Evolutionary conservation across 2,113 vertebrate genomes (phyloP), one percentile per base, ranked within the genome.

Genomic region (Grallaria varia): DNA sequence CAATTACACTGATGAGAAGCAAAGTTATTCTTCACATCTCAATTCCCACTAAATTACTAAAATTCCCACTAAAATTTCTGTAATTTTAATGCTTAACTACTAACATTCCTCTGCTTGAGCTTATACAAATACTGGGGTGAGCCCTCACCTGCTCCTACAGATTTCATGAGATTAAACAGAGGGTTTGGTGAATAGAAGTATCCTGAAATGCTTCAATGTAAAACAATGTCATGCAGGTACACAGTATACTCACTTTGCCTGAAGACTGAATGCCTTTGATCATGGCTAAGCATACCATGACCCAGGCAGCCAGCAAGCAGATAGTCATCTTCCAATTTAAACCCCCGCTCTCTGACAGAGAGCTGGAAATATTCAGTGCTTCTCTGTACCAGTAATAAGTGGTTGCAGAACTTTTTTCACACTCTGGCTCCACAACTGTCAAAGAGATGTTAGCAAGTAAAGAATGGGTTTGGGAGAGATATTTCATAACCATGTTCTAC

Each of bases 191-290:
- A 76, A 47, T 39, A 95, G 52, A 69, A 94, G 76, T 6, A 28
- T 18, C 9, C 3, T 42, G 33, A 53, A 68, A 72, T 23, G 25
- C 60, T 89, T 91, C 74, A 37, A 82, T 84, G 39, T 6, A 77
- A 62, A 90, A 39, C 50, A 74, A 7, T 30, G 30, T 19, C 50
- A 76, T 45, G 66, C 66, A 94, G 16, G 28, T 45, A 79, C 92
- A 94, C 27, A 84, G 67, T 37, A 72, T 97, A 98, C 97, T 98
- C 94, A 99, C 99, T 98, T 99, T 99, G 92, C 99, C 99, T 80
- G 99, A 99, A 59, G 99, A 99, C 97, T 99, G 99, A 96, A 99
- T 99, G 74, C 99, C 99, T 97, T 99, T 99, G 96, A 99, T 99
- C 99, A 99, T 99, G 93, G 99, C 99, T 40, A 99, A 98, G 94